Base-by-base conservation (phyloP, 2,113 vertebrate species). In the Anseranas semipalmata region DNA sequence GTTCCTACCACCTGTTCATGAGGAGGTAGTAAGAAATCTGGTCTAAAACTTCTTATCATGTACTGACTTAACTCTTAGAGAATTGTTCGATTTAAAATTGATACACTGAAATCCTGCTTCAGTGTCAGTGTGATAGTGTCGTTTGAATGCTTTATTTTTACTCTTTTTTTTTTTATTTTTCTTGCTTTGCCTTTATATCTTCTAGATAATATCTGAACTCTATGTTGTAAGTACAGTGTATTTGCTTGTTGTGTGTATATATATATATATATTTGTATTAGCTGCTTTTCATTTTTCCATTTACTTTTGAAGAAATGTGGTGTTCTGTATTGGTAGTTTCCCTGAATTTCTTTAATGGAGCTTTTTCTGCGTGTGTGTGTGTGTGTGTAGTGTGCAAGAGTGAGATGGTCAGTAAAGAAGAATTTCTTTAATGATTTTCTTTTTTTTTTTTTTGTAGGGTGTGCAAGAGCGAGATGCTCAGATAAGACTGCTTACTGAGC, bases 391-490 rank as follows among this genome's bases (percentile, higher is more conserved):
- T 10, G 93, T 99, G 76, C 98, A 99, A 91, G 99, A 99, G 66
- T 96, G 99, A 93, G 99, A 99, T 92, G 98, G 14, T 72, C 30
- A 76, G 27, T 77, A 58, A 84, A 88, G 43, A 85, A 67, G 28
- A 41, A 50, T 62, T 50, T 63, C 30, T 70, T 62, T 60, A 87
- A 65, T 39, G 22, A n/a, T 10, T 55, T 81, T 45, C 1, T 71
- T 52, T 74, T 9, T 77, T 74, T 56, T 74, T 10, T 80, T 4
- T 91, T 15, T 74, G 8, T 87, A 99, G 99, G 99, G 98, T 9
- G 93, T 99, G 77, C 99, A 99, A 91, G 99, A 99, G 62, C 96
- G 99, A 94, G 99, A 99, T 92, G 98, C 97, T 96, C 99, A 99
- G 87, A 99, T 99, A 96, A 99, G 98, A 96, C 96, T 99, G 96